phyloP scores from a whole-genome alignment of 2,888 invertebrate genomes.

The Aphrophora alni region DNA sequence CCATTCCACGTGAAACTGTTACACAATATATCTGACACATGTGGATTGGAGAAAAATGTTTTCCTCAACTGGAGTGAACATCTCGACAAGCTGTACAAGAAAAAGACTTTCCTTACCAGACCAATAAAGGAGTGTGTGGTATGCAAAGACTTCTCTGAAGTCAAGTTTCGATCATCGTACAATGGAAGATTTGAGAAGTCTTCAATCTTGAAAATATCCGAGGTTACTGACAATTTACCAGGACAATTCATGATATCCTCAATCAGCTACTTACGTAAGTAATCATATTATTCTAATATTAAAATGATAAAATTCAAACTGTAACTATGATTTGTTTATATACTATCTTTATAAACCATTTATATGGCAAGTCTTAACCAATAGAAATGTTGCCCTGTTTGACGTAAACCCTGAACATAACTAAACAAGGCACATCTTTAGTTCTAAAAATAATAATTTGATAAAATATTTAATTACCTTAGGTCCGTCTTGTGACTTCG shows the following conservation, averaged over 20 bases:
- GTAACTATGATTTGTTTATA: conserved; percentile 6
- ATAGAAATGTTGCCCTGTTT: neutral
- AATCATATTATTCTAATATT: neutral
- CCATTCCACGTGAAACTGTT: conserved; percentile 19
- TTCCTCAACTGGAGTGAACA: conserved; percentile 19
- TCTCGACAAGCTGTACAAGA: conserved; percentile 22
- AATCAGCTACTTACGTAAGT: conserved; percentile 9
- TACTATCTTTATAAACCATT: neutral
- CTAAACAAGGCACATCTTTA: neutral
- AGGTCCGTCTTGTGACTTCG: too few relatives aligned
- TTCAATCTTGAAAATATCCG: neutral
- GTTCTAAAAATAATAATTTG: neutral
- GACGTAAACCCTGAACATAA: conserved; percentile 7
- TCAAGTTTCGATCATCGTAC: conserved; percentile 10
- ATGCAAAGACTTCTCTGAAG: conserved; percentile 18
- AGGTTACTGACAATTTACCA: neutral
- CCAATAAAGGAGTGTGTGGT: conserved; percentile 14
- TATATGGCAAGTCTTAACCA: conserved; percentile 10
- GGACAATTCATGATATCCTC: neutral
- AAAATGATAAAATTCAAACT: neutral
- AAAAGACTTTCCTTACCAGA: conserved; percentile 19
- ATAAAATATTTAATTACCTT: too few relatives aligned
- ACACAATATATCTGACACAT: conserved; percentile 18
- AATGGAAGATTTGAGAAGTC: neutral
- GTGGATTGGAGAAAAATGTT: conserved; percentile 22